Conservation (phyloP, 2,113 vertebrate species). For the Alosa alosa region DNA sequence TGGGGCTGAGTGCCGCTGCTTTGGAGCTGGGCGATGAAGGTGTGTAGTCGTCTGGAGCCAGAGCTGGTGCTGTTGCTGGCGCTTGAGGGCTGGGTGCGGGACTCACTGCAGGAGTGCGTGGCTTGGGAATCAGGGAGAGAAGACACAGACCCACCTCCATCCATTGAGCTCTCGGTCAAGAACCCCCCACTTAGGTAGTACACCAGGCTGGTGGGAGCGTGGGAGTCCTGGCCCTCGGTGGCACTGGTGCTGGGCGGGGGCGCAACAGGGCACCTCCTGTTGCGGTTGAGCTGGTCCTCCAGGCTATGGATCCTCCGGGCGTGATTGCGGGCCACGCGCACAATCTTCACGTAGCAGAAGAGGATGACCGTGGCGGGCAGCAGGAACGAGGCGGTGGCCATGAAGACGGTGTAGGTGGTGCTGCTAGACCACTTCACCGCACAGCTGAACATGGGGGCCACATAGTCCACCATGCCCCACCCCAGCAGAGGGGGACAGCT, state of each 20-base stretch:
- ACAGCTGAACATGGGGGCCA: conserved; percentile 71
- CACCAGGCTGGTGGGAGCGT: conserved; percentile 62
- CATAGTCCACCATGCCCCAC: conserved; percentile 72
- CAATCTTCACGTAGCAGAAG: conserved; percentile 76
- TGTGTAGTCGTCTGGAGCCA: conserved; percentile 48
- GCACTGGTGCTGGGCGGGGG: not conserved
- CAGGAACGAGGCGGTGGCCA: conserved; percentile 67
- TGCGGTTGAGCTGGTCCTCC: conserved; percentile 71
- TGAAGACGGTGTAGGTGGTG: conserved; percentile 70
- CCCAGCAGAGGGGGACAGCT: conserved; percentile 75
- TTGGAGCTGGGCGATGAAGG: conserved; percentile 56
- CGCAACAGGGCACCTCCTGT: conserved; percentile 37
- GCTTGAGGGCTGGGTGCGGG: not conserved
- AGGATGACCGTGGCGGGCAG: conserved; percentile 72
- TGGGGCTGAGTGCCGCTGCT: conserved; percentile 32
- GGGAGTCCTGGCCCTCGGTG: conserved; percentile 37
- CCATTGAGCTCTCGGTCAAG: conserved; percentile 52
- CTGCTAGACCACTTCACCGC: conserved; percentile 70
- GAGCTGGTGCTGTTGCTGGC: conserved; percentile 25
- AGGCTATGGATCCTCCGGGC: conserved; percentile 72
- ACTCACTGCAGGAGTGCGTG: not conserved
- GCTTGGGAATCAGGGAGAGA: not conserved
- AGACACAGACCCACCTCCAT: conserved; percentile 25
- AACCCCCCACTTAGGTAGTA: conserved; percentile 68
- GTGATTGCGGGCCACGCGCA: conserved; percentile 73